These are phyloP conservation scores for Thalassarche chlororhynchos DNA, from an alignment of 2,113 vertebrate species.

Conservation along the genomic window DNA sequence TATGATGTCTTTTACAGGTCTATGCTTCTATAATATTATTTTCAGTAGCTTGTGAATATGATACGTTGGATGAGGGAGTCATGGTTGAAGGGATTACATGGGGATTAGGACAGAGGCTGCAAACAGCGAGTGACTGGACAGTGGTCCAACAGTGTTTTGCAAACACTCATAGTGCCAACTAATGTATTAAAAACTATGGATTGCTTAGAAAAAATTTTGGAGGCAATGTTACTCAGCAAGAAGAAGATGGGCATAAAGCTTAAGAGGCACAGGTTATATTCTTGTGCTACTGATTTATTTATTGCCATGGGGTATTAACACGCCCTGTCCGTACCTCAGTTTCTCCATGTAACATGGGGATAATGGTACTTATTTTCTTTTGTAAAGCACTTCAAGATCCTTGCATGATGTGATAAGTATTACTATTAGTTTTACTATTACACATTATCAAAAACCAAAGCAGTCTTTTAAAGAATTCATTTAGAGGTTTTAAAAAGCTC, in stretches of 20 bases:
- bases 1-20: background rate
- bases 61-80: background rate
- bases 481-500: background rate
- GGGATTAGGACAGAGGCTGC: background rate
- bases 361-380: background rate
- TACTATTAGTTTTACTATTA: background rate
- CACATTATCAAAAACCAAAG: background rate
- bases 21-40: background rate
- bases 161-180: background rate
- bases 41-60: background rate
- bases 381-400: background rate
- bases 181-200: background rate
- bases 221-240: background rate
- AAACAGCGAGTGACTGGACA: background rate
- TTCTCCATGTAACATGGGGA: background rate
- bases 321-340: background rate
- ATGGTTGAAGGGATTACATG: slow-evolving; percentile 19
- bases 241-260: background rate
- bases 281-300: background rate
- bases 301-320: background rate
- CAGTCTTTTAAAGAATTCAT: background rate
- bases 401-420: background rate
- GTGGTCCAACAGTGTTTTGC: background rate
- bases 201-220: background rate
- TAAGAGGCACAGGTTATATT: background rate